Evolutionary conservation across 2,888 invertebrate genomes (phyloP).

Genomic region (Mayetiola destructor): DNA sequence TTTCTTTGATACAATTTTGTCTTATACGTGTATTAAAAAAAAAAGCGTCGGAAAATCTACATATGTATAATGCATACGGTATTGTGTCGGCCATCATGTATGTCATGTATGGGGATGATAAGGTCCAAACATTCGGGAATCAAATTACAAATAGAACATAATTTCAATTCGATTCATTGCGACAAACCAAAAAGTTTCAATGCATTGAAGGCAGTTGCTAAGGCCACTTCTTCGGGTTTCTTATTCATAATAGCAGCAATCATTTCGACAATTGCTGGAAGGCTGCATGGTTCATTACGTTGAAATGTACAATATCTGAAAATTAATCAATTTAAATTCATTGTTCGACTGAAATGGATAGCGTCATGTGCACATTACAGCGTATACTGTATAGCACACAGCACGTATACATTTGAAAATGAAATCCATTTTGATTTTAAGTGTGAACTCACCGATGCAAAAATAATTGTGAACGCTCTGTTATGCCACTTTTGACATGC

Average conservation of each 20-base stretch:
- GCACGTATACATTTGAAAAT: too few relatives aligned
- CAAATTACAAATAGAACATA: too few relatives aligned
- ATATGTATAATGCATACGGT: too few relatives aligned
- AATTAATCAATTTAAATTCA: neutral
- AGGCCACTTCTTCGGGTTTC: constrained; percentile 76
- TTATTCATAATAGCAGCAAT: constrained; percentile 82
- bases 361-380: too few relatives aligned
- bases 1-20: too few relatives aligned
- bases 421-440: neutral
- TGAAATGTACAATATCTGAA: constrained; percentile 82
- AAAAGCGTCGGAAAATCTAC: too few relatives aligned
- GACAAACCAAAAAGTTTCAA: constrained; percentile 77
- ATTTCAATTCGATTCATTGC: too few relatives aligned
- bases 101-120: too few relatives aligned
- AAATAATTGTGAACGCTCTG: constrained; percentile 52
- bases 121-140: too few relatives aligned
- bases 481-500: constrained; percentile 73
- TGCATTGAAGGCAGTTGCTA: constrained; percentile 83
- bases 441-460: constrained; percentile 29
- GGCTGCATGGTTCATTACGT: constrained; percentile 87
- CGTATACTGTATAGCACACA: too few relatives aligned
- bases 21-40: too few relatives aligned
- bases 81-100: too few relatives aligned
- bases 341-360: neutral
- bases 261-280: constrained; percentile 86